Base-by-base conservation (phyloP, 2,888 invertebrate species). In the Sipunculus nudus region DNA sequence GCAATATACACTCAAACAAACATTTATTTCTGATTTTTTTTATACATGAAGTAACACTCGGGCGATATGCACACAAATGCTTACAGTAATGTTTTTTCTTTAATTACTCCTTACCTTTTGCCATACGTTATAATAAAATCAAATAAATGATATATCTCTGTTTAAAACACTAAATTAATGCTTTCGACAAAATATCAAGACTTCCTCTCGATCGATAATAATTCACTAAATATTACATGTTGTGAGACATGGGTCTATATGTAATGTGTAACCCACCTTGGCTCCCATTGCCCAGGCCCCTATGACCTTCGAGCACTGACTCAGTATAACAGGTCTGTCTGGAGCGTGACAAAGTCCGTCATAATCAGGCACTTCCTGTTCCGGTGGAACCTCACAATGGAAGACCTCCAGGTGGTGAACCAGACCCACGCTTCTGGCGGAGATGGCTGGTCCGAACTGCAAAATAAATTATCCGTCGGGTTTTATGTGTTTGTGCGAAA, bases 261-360 rank as follows among this genome's bases (percentile, higher is more conserved):
- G 19, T 23, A 25, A 8, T 53, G 13, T 13, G 8, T 21, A 39
- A 57, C 60, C 66, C 65, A 85, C 85, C 72, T 76, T 68, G 13
- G 98, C 98, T 0, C 99, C 99, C 96, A 99, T 98, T 0, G 99
- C 98, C 98, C 99, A 99, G 0, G 96, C 96, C 0, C 94, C 93
- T 69, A 96, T 87, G 0, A 96, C 96, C 84, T 92, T 87, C 71
- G 90, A 89, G 77, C 93, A 93, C 13, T 90, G 89, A 82, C 91
- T 90, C 0, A 94, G 91, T 64, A 88, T 87, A 54, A 87, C 84
- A 0, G 98, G 97, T 65, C 91, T 87, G 21, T 89, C 85, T 0
- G 60, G 61, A 8, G 61, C 41, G 71, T 91, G 90, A 78, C 98
- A 98, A 43, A 92, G 91, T 0, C 96, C 97, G 68, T 85, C 84